Percentiles rank a stretch among this genome's conserved stretches.
Conservation (phyloP, 2,888 invertebrate genomes). For the Anthophora plumipes region DNA sequence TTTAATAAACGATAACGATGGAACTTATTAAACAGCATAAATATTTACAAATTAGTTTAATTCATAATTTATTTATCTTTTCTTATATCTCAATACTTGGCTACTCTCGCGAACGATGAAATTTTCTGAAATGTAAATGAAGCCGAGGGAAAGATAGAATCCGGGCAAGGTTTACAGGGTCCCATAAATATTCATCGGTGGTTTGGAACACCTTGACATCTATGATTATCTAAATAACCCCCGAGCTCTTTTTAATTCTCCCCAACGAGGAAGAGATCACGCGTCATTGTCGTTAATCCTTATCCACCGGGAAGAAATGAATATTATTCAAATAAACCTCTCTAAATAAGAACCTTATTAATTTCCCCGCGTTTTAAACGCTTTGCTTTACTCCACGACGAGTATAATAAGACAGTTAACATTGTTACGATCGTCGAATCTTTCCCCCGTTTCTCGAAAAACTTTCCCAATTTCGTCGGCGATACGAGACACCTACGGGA, state of each 20-base stretch:
- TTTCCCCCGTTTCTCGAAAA: too few relatives aligned
- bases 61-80: neutral
- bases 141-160: neutral
- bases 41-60: neutral
- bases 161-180: neutral
- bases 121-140: slow-evolving; percentile 42
- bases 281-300: neutral
- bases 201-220: neutral
- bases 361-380: too few relatives aligned
- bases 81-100: neutral
- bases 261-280: neutral
- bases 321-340: too few relatives aligned
- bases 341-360: too few relatives aligned
- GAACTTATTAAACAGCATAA: neutral
- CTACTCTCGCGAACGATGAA: neutral
- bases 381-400: too few relatives aligned
- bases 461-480: too few relatives aligned
- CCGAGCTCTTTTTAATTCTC: slow-evolving; percentile 7
- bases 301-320: too few relatives aligned
- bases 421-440: too few relatives aligned
- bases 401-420: too few relatives aligned
- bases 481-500: too few relatives aligned
- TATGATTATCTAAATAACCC: neutral
- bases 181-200: slow-evolving; percentile 42
- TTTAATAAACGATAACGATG: neutral